Evolutionary conservation across 2,888 invertebrate species (phyloP), one percentile per base, ranked within the genome.

Genomic region (Tachina fera): DNA sequence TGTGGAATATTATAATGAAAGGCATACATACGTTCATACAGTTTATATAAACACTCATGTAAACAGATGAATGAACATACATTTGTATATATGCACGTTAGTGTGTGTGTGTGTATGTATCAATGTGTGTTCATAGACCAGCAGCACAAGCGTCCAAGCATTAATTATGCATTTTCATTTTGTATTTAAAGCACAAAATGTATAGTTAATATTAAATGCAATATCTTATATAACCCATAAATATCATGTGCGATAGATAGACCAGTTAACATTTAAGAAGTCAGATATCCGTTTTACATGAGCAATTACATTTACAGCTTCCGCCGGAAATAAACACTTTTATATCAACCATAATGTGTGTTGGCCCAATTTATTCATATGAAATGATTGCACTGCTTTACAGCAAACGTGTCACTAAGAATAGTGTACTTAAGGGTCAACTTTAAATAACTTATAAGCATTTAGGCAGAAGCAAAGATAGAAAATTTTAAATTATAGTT

Each of bases 81-180:
- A 31, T 31, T 31, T 31, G 31, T 31, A 6, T 4, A 4, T 6
- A 31, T 4, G 31, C 4, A 31, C 4, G 4, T 31, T 0, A 0
- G 1, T 31, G 1, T 6, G 4, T 4, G 3, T 43, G 43, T 65
- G 22, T 39, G 3, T 19, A 11, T 45, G 75, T 19, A 43, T 22
- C 6, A 5, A 4, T 31, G 31, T 31, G 31, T 31, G 5, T 31
- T 6, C 31, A 31, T 31, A 31, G 31, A 6, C 31, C 31, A 31
- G 31, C 31, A 68, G n/a, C 6, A 58, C 14, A 58, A 19, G n/a
- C 31, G 8, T 68, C 10, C 51, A 79, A 47, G 67, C 60, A 80
- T 84, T 77, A 84, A 77, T 84, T 84, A 84, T 84, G 72, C 67
- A 84, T 81, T 77, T 77, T 81, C 84, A 81, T 81, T 84, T 81